A percentile compares a stretch with the other conserved stretches of the same genome.
phyloP scores from a whole-genome alignment of 2,797 vertebrate species.

The Acomys russatus region DNA sequence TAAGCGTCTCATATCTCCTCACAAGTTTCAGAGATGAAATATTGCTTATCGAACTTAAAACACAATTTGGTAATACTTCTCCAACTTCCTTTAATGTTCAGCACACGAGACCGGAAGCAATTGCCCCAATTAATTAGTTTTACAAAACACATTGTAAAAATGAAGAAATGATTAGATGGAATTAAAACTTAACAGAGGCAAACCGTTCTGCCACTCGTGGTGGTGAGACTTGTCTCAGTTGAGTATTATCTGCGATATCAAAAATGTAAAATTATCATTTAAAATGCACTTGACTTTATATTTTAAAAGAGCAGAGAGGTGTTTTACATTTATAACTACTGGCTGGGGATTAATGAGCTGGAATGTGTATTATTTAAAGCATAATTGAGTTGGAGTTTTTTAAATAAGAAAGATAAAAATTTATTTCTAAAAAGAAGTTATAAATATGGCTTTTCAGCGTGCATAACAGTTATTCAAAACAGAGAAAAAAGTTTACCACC shows the following conservation, averaged over 20 bases:
- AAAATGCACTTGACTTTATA: conserved; percentile 59
- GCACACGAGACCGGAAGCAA: conserved; percentile 67
- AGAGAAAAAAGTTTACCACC: neutral
- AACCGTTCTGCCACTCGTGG: conserved; percentile 27
- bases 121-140: conserved; percentile 80
- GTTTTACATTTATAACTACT: conserved; percentile 37
- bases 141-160: conserved; percentile 72
- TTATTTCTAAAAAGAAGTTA: conserved; percentile 4
- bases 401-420: conserved; percentile 20
- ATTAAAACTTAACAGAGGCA: conserved; percentile 77
- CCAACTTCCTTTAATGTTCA: conserved; percentile 53
- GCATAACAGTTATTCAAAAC: neutral
- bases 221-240: conserved; percentile 41
- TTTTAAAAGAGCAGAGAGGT: conserved; percentile 44
- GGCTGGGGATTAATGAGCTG: neutral
- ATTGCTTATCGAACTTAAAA: conserved; percentile 71
- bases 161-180: conserved; percentile 68
- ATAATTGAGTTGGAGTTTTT: conserved; percentile 53
- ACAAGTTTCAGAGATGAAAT: conserved; percentile 45
- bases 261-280: conserved; percentile 60
- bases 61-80: conserved; percentile 70
- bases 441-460: neutral
- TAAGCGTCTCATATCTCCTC: conserved; percentile 60
- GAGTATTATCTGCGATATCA: conserved; percentile 46
- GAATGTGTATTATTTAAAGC: conserved; percentile 30